These are phyloP conservation scores for Barbus barbus DNA, from an alignment of 2,113 vertebrate species.

Conservation along the genomic window DNA sequence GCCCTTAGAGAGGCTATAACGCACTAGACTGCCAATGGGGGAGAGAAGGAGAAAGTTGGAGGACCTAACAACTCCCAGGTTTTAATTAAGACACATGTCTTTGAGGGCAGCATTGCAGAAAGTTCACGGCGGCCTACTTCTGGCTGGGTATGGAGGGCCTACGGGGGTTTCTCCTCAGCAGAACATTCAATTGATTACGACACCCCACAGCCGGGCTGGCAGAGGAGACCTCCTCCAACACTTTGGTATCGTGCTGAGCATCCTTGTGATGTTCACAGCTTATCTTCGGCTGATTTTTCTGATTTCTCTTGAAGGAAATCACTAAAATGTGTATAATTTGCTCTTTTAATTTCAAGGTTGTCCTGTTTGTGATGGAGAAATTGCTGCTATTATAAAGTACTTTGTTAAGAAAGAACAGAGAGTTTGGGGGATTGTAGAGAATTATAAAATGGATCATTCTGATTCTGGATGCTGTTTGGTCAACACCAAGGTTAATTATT, in stretches of 20 bases:
- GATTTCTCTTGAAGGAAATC: no score
- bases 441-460: neutral
- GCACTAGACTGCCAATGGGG: constrained; percentile 26
- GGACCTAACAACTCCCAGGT: constrained; percentile 29
- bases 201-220: constrained; percentile 34
- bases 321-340: constrained; percentile 19
- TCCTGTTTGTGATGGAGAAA: neutral
- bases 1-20: neutral
- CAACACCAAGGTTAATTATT: neutral
- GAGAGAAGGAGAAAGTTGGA: constrained; percentile 42
- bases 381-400: neutral
- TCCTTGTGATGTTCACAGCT: constrained; percentile 32
- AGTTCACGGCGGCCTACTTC: constrained; percentile 49
- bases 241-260: constrained; percentile 24
- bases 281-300: no score
- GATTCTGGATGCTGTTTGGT: neutral
- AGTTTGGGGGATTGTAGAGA: neutral
- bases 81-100: constrained; percentile 57
- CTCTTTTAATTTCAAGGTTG: constrained; percentile 9
- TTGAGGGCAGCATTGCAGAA: constrained; percentile 46
- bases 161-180: constrained; percentile 38
- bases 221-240: constrained; percentile 45
- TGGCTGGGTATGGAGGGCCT: constrained; percentile 32
- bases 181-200: constrained; percentile 50
- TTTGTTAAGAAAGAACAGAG: neutral